Evolutionary conservation across 2,888 invertebrate genomes (phyloP), one percentile per base, ranked within the genome.

Genomic region (Trisateles emortualis): DNA sequence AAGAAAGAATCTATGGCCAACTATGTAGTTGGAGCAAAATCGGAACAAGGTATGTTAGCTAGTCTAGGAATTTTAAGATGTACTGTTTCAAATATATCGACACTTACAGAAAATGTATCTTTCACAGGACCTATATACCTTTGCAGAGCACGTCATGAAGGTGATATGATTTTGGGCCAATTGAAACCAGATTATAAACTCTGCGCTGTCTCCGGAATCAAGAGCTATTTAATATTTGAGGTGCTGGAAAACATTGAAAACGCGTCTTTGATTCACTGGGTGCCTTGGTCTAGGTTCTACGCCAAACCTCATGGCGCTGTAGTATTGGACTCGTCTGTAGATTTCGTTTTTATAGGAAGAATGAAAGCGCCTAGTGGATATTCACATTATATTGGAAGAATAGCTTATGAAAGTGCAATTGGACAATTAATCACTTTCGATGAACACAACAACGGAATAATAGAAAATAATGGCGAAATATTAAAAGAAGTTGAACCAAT

Each of bases 401-500:
- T 97, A 64, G 95, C 95, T 74, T 94, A 95, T 33, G 92, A 91
- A 69, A 94, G 94, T 60, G 94, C 93, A 46, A 90, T 96, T 45
- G 97, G 97, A 8, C 94, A 94, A 71, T 94, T 96, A 63, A 93
- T 94, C 62, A 95, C 96, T 29, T 95, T 95, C 52, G 95, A 95
- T 74, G 94, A 95, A 52, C 89, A 94, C 52, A 92, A 93, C 41
- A 93, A 94, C 59, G 94, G 94, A 72, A 69, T 93, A 17, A 77
- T 77, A 35, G 94, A 93, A 74, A 94, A 94, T 54, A 94, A 94
- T 41, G 97, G 97, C 0, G 96, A 97, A 79, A 94, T 98, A 43
- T 89, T 98, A 19, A 94, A 96, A 5, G 97, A 97, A 89, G 95
- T 95, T 0, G 97, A 97, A 82, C 97, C 97, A 0, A 91, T 94